Conservation (phyloP, 1,140 invertebrate species). For the Maconellicoccus hirsutus region DNA sequence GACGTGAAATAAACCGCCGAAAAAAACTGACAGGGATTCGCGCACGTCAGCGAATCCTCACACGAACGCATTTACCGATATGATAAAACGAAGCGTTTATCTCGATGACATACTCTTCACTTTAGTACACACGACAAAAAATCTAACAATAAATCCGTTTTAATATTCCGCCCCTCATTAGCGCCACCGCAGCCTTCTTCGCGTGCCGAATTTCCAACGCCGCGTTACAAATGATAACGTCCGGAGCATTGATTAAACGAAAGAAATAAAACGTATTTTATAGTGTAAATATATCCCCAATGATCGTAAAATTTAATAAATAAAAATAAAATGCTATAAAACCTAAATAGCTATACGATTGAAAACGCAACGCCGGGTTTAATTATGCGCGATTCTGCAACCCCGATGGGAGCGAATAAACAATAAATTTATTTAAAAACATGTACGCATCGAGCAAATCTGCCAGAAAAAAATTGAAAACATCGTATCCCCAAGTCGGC, state of each 20-base stretch:
- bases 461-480: neutral
- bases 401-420: neutral
- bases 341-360: neutral
- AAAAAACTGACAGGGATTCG: no score
- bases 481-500: neutral
- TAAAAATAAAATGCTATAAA: neutral
- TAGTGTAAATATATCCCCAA: neutral
- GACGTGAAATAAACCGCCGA: no score
- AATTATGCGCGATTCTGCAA: neutral
- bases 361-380: neutral
- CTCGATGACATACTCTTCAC: no score
- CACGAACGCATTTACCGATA: no score
- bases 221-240: neutral
- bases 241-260: neutral
- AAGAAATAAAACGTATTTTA: neutral
- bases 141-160: neutral
- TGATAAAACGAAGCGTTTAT: no score
- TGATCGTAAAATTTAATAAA: conserved; percentile 10
- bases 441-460: neutral
- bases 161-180: conserved; percentile 4
- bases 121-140: neutral
- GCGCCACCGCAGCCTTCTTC: neutral
- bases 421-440: neutral
- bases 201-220: neutral
- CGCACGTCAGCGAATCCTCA: no score